Evolutionary conservation across 1,140 invertebrate species (phyloP), one percentile per base, ranked within the genome.

Genomic region (Holotrichia oblita): DNA sequence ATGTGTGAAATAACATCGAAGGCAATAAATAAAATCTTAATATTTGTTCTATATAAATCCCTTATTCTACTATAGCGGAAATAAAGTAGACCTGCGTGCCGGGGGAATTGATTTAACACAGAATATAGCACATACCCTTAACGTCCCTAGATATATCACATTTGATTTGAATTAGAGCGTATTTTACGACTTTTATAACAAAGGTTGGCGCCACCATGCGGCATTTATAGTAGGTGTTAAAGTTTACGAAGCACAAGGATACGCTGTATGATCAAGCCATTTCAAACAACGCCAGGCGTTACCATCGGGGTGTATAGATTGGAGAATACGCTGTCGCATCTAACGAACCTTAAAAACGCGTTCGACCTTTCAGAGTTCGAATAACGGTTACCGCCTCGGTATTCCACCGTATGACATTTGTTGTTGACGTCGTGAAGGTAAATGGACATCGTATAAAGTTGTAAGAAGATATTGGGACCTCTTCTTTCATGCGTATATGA

Each of bases 221-320:
- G 61, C 61, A 69, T 69, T 69, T 69, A 69, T 69, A 69, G 61
- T 69, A 69, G 61, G 61, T 69, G 61, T 34, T 69, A 69, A 69
- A 69, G 20, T 69, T 69, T 69, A 69, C 61, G 61, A 69, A 69
- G 61, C 61, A 69, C 61, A 34, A 17, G 61, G 61, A 69, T 69
- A 69, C 61, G 48, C 14, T 6, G 14, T 55, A 17, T n/a, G 61
- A 69, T 24, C 61, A 34, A 10, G 22, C 10, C 22, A 69, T 69
- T 69, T 27, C 7, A 9, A 69, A 9, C 27, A 34, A 69, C 24
- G 61, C 61, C 0, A 3, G n/a, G 1, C 44, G 44, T 48, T 7
- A 27, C 12, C 12, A 69, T 27, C 61, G n/a, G 44, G 48, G 48
- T 14, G n/a, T 17, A 55, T 55, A 3, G 14, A 55, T 7, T 6